Evolutionary conservation across 2,888 invertebrate species (phyloP), one percentile per base, ranked within the genome.

Genomic region (Agrypnus murinus): DNA sequence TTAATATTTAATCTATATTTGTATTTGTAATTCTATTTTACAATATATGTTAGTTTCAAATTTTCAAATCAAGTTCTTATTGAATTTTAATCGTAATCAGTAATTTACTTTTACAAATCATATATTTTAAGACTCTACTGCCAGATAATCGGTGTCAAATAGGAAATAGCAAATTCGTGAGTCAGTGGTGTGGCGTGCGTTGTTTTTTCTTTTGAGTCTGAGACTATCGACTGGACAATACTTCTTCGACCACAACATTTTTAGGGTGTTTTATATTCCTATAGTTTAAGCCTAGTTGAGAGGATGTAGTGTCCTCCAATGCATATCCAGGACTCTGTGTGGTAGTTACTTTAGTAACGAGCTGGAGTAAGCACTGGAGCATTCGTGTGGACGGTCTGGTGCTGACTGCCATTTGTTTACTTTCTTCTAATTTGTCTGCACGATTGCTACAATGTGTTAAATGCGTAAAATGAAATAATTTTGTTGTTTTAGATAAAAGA

Each of bases 91-190:
- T 60, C 15, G 38, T 60, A 65, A 57, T 60, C 45, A 55, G 32
- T 62, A 50, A 53, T 66, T 63, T 57, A 48, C 58, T 59, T 50
- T 32, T n/a, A 40, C 57, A 53, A 67, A 60, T 65, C n/a, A n/a
- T 65, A 68, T 65, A 45, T 67, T 77, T 69, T 72, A 72, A 74
- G 73, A 76, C 73, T 74, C 70, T 76, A 85, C 84, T 85, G 84
- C 84, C 85, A 84, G 84, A 82, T 81, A 80, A 82, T 81, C 82
- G 83, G 84, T 84, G 84, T 84, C 83, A 83, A 82, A 82, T 84
- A 84, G 81, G 73, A 79, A 76, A 80, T 81, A 83, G 81, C 79
- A 77, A 81, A 79, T 73, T 74, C 76, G 81, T 81, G 81, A 79
- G 78, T 82, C 77, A 81, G 80, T 81, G 78, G 78, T 77, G 79